Evolutionary conservation across 1,140 invertebrate species (phyloP).

Genomic region (Musca domestica): DNA sequence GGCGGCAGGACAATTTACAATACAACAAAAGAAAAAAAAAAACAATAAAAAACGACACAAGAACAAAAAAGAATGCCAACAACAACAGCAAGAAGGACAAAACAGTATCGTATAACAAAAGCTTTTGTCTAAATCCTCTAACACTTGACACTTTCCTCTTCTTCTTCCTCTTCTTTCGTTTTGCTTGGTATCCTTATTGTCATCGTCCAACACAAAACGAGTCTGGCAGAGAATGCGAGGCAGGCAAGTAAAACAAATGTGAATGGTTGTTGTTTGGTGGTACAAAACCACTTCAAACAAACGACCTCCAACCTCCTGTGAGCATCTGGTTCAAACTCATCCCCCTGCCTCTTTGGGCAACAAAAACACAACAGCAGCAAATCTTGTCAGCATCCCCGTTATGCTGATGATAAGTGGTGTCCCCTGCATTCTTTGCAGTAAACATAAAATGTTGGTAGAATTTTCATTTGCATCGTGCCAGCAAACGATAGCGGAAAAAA

Average conservation of each 20-base stretch:
- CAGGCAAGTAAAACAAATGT: not conserved
- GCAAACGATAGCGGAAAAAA: not conserved
- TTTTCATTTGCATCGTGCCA: not conserved
- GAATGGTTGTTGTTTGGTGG: not conserved
- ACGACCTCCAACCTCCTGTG: not conserved
- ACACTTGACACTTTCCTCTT: slow-evolving; percentile 5
- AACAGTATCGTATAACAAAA: slow-evolving; percentile 2
- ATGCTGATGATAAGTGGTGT: not conserved
- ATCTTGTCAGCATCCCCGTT: not conserved
- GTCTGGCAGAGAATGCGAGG: too few relatives aligned
- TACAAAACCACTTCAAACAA: slow-evolving; percentile 9
- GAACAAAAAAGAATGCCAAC: not conserved
- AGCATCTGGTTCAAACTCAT: not conserved
- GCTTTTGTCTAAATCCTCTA: slow-evolving; percentile 18
- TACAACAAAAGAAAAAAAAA: not conserved
- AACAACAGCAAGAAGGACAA: not conserved
- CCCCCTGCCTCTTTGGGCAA: not conserved
- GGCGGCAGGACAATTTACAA: too few relatives aligned
- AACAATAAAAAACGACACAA: not conserved
- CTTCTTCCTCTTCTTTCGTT: too few relatives aligned
- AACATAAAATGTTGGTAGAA: too few relatives aligned
- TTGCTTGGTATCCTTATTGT: too few relatives aligned
- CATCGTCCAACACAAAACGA: not conserved
- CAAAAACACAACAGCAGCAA: not conserved
- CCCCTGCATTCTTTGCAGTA: too few relatives aligned